Evolutionary conservation across 64 coral and sea anemone species (phyloP), one percentile per base, ranked within the genome.

Genomic region (Pachyseris speciosa): DNA sequence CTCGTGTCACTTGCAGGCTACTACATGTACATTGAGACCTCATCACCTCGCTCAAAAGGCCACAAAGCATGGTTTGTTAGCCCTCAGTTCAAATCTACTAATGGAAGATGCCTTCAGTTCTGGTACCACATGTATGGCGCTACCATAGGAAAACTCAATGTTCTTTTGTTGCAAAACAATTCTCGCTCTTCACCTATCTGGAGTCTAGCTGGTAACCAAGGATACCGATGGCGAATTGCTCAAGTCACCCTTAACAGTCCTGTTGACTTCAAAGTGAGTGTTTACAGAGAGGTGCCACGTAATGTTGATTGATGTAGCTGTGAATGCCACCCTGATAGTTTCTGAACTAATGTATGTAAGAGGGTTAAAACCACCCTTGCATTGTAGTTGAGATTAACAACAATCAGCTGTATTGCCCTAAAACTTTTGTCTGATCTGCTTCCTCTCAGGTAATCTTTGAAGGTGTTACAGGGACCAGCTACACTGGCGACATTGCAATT

Each of bases 11-110:
- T 32, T 33, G n/a, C 25, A 98, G 96, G 96, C 19, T 98, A 95
- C 58, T 98, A 98, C 40, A 89, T 98, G 93, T 98, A 98, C 53
- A 92, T 98, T 17, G 96, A 98, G 48, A 86, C 96, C 3, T 98
- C 96, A 0, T 89, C 93, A 45, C 96, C 96, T 9, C 89, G 96
- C 27, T 83, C 70, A 5, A 99, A 93, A 57, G 97, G 97, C 41
- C 97, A 99, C 87, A 99, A 99, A 66, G 94, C 97, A 9, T 99
- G 97, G 97, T 37, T 99, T 20, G 34, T 93, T 15, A 99, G 97
- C 80, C 78, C 91, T 33, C 72, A 89, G 32, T 95, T 83, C 69
- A 83, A 94, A 72, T 81, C 97, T 34, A 99, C 97, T 17, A 90
- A 34, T 40, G 97, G 97, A 16, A 99, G 83, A 86, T 99, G 97